Conservation (phyloP, 2,113 vertebrate species). For the Antechinus stuartii region DNA sequence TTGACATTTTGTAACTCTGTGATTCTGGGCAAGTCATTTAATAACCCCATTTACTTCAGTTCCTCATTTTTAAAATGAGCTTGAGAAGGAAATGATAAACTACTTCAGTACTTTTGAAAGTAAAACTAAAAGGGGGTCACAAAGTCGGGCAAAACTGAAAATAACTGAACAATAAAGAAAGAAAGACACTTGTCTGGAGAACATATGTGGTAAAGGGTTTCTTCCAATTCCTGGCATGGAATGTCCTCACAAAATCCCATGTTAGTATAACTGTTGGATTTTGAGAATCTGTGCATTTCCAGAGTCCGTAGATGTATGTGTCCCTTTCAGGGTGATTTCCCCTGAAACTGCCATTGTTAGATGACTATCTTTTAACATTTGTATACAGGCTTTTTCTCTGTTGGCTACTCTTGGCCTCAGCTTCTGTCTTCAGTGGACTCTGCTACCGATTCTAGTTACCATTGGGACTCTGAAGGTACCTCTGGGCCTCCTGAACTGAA, state of each 20-base stretch:
- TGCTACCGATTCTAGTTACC: not conserved
- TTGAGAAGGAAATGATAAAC: too few species aligned
- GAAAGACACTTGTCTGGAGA: not conserved
- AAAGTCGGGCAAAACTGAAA: not conserved
- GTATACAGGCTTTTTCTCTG: not conserved
- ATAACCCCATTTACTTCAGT: not conserved
- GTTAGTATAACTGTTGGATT: not conserved
- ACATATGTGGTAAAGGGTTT: not conserved
- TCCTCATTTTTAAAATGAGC: not conserved
- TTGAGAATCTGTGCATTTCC: not conserved
- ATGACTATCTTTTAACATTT: not conserved
- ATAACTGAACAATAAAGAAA: not conserved
- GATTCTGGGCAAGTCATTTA: not conserved
- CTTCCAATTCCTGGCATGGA: not conserved
- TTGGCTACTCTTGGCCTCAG: not conserved
- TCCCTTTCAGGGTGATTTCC: not conserved
- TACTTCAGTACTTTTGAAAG: not conserved
- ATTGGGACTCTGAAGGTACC: not conserved
- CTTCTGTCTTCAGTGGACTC: not conserved
- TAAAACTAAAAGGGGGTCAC: not conserved
- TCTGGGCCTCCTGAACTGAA: not conserved
- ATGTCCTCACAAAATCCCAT: not conserved
- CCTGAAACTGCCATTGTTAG: not conserved
- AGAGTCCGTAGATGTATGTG: not conserved
- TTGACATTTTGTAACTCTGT: not conserved